Evolutionary conservation across 35 echinoderm and acorn worm genomes (phyloP).

Genomic region (Diadema setosum): DNA sequence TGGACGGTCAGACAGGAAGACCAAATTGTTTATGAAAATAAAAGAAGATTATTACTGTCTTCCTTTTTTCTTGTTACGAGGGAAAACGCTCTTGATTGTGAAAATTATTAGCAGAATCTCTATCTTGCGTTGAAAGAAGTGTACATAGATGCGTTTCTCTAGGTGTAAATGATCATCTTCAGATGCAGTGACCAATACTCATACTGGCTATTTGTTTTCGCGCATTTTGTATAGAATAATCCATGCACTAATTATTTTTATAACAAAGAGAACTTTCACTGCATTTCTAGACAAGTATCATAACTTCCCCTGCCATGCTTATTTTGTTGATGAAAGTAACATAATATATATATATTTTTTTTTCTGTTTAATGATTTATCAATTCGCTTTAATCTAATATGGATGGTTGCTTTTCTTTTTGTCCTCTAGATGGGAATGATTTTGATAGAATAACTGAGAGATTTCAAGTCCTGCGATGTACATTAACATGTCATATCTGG

Average conservation of each 20-base stretch:
- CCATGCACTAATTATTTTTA: constrained; percentile 2
- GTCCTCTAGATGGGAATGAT: too few relatives aligned
- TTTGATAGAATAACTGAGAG: neutral
- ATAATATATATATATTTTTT: neutral
- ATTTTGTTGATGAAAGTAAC: neutral
- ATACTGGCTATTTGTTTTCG: neutral
- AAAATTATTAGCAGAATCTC: neutral
- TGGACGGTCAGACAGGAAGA: neutral
- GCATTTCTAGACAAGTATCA: neutral
- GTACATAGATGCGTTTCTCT: neutral
- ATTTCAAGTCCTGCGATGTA: neutral
- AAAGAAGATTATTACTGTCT: neutral
- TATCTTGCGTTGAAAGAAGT: neutral
- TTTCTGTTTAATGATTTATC: neutral
- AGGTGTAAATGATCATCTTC: neutral
- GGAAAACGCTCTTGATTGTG: neutral
- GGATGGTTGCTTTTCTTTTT: neutral
- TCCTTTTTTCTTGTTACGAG: too few relatives aligned
- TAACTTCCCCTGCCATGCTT: neutral
- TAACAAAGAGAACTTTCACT: neutral
- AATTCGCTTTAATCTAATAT: neutral
- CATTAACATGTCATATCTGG: neutral
- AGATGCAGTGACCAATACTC: neutral
- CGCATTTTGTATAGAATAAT: neutral
- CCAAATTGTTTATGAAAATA: neutral